Conservation (phyloP, 2,888 invertebrate genomes). For the Argyresthia albistria region DNA sequence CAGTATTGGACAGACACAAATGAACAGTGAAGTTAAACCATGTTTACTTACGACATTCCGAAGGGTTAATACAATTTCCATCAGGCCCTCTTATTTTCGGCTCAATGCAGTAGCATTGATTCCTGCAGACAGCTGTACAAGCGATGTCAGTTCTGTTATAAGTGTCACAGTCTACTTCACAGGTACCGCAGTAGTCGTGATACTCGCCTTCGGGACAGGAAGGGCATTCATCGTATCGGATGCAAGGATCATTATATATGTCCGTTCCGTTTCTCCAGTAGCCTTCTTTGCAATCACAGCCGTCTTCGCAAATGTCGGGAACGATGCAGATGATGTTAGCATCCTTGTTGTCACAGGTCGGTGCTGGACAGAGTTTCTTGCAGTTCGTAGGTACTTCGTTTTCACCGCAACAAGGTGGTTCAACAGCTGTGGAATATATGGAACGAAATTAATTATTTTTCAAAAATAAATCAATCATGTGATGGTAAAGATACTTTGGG, state of each 20-base stretch:
- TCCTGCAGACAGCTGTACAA: no score
- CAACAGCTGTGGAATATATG: neutral
- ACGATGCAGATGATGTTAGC: neutral
- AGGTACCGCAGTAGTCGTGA: no score
- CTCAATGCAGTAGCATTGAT: no score
- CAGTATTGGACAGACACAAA: no score
- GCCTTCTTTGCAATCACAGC: constrained; percentile 1
- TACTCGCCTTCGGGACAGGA: no score
- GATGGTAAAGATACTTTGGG: no score
- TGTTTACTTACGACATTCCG: neutral
- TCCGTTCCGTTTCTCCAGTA: constrained; percentile 1
- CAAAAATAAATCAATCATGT: no score
- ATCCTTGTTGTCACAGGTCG: neutral
- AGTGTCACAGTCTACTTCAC: no score
- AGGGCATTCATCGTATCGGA: constrained; percentile 2
- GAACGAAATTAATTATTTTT: no score
- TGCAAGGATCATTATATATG: neutral
- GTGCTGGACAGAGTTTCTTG: neutral
- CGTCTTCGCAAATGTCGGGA: neutral
- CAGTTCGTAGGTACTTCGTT: neutral
- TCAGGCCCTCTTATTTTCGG: no score
- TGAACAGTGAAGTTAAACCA: no score
- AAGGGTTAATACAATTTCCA: neutral
- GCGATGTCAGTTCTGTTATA: no score
- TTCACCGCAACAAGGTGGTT: neutral